Conservation (phyloP, 2,888 invertebrate genomes). For the Blastobasis lacticolella region DNA sequence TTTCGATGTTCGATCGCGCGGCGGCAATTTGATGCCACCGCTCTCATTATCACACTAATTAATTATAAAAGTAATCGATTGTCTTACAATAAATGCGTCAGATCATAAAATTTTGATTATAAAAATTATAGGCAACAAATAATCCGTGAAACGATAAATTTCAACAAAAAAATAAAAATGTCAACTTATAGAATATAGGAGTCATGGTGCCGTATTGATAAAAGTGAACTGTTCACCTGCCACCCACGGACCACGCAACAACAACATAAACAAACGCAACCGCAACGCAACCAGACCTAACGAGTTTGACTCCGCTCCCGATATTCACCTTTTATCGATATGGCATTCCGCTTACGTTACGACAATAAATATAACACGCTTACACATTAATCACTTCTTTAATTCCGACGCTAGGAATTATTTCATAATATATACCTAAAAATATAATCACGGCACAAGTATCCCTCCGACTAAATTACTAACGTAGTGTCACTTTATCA, state of each 20-base stretch:
- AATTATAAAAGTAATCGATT: conserved; percentile 73
- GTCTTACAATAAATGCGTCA: conserved; percentile 76
- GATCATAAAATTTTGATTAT: conserved; percentile 73
- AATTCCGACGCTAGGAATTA: conserved; percentile 76
- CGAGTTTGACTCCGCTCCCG: conserved; percentile 71
- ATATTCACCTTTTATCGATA: conserved; percentile 74
- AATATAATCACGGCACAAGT: conserved; percentile 76
- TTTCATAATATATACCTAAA: conserved; percentile 75
- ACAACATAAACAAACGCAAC: conserved; percentile 60
- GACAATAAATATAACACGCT: conserved; percentile 75
- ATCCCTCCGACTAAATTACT: conserved; percentile 75
- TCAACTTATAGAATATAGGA: conserved; percentile 67
- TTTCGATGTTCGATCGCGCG: conserved; percentile 73
- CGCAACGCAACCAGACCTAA: conserved; percentile 45
- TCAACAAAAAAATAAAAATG: conserved; percentile 65
- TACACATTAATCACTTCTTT: conserved; percentile 75
- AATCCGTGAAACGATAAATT: conserved; percentile 70
- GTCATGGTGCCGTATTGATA: conserved; percentile 72
- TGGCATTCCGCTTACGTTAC: conserved; percentile 73
- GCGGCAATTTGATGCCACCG: conserved; percentile 72
- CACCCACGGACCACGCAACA: conserved; percentile 48
- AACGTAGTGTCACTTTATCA: conserved; percentile 75
- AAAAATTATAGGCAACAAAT: conserved; percentile 72
- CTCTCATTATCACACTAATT: conserved; percentile 73
- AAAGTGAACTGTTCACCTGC: conserved; percentile 61